Percentiles rank a stretch among this genome's conserved stretches.
Evolutionary conservation across 64 coral and sea anemone species (phyloP).

Genomic region (Montipora capricornis): DNA sequence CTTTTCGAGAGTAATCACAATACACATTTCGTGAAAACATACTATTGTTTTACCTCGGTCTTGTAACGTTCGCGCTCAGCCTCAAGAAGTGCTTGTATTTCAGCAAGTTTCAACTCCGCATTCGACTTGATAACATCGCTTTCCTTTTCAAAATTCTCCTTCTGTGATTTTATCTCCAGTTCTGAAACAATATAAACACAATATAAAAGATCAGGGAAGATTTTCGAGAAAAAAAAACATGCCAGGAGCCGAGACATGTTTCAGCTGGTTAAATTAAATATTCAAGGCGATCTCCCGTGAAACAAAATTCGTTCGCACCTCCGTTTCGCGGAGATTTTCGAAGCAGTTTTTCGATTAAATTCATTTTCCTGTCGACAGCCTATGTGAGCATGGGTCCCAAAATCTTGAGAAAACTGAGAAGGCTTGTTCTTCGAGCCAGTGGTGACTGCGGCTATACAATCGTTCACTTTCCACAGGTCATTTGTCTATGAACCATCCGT

Average conservation of each 20-base stretch:
- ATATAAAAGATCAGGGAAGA: background rate
- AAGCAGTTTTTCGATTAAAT: conserved; percentile 72
- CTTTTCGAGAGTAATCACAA: background rate
- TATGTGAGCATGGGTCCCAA: background rate
- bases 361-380: conserved; percentile 37
- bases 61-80: conserved; percentile 35
- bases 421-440: background rate
- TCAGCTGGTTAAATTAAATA: conserved; percentile 54
- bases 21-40: background rate
- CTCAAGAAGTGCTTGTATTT: conserved; percentile 75
- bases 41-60: conserved; percentile 25
- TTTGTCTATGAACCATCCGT: background rate
- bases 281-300: background rate
- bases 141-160: conserved; percentile 84
- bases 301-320: conserved; percentile 38
- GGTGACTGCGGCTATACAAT: background rate
- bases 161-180: conserved; percentile 85
- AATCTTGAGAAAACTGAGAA: background rate
- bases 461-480: background rate
- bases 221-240: background rate
- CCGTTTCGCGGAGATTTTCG: conserved; percentile 47
- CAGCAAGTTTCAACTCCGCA: conserved; percentile 69
- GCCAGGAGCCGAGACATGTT: background rate
- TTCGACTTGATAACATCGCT: conserved; percentile 42
- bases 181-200: conserved; percentile 54